Conservation (phyloP, 2,113 vertebrate species). For the Carlito syrichta region DNA sequence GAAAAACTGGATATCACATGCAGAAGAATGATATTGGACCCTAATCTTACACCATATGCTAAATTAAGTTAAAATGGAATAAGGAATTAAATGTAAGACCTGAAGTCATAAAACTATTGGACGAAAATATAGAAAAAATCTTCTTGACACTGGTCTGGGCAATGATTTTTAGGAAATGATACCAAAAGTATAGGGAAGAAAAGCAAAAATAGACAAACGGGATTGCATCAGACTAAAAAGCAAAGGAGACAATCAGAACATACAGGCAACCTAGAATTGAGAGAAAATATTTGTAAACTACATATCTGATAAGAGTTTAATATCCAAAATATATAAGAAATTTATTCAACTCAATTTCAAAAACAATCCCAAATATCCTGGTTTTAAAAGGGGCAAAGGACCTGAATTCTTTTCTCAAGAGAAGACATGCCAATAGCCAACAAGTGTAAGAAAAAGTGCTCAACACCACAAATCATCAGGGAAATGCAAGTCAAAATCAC, state of each 20-base stretch:
- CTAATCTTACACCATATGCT: too few species aligned
- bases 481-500: background rate
- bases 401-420: background rate
- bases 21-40: background rate
- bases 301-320: background rate
- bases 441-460: background rate
- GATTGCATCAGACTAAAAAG: background rate
- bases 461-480: background rate
- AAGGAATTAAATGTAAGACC: background rate
- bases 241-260: background rate
- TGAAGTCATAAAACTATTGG: background rate
- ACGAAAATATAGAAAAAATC: background rate
- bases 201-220: background rate
- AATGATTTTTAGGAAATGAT: background rate
- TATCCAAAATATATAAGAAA: background rate
- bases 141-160: background rate
- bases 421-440: too few species aligned
- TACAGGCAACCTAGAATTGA: background rate
- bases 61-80: background rate
- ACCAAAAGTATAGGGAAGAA: background rate
- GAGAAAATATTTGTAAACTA: background rate
- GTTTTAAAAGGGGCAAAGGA: background rate
- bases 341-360: background rate
- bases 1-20: background rate
- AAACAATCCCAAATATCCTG: background rate